A percentile compares a stretch with the other conserved stretches of the same genome.
Conservation (phyloP, 2,113 vertebrate species). For the Aramus guarauna region DNA sequence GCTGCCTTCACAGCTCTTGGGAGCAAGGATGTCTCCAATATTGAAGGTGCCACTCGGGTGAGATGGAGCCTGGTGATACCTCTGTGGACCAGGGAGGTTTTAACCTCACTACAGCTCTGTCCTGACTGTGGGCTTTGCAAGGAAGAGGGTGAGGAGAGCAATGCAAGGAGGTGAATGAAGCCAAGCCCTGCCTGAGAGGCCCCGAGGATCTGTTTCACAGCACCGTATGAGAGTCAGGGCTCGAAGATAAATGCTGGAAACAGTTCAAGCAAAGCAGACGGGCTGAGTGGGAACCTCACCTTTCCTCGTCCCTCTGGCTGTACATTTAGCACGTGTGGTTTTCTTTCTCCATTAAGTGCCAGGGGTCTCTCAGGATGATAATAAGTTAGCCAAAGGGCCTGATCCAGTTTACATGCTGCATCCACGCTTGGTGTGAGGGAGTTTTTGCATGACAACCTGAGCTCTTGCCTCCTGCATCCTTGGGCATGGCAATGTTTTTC, state of each 20-base stretch:
- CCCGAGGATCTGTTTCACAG: neutral
- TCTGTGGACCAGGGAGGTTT: neutral
- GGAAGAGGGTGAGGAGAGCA: neutral
- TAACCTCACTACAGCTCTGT: neutral
- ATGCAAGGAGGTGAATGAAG: neutral
- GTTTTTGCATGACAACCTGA: neutral
- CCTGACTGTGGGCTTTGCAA: neutral
- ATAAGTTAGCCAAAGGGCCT: neutral
- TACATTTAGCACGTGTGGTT: neutral
- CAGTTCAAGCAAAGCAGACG: neutral
- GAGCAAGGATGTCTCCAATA: neutral
- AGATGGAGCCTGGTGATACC: neutral
- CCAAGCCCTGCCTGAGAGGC: neutral
- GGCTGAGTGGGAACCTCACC: neutral
- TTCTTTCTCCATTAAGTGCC: accelerated
- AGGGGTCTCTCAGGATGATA: neutral
- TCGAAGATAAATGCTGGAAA: neutral
- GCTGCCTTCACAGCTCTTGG: neutral
- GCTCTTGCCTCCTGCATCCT: neutral
- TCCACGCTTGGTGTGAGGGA: neutral
- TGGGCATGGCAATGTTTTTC: neutral
- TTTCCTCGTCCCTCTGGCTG: accelerated
- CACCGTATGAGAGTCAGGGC: neutral
- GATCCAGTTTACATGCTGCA: neutral
- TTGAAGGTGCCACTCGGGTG: neutral